phyloP scores from a whole-genome alignment of 2,888 invertebrate genomes.

The Lycophotia porphyrea region DNA sequence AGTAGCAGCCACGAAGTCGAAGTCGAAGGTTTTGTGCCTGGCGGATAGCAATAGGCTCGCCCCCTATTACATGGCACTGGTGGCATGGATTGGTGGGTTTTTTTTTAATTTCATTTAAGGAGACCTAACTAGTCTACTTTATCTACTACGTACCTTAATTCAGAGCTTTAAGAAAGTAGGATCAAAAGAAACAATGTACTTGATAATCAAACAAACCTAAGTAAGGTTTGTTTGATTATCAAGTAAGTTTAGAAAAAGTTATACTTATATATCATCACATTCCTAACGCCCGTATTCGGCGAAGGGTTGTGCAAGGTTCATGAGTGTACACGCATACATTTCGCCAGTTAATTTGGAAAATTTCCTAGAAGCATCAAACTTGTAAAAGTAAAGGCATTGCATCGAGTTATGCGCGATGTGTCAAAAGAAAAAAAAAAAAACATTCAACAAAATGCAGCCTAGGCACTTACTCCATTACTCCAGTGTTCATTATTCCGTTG shows the following conservation, averaged over 20 bases:
- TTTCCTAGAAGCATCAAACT: background rate
- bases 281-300: no score
- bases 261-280: background rate
- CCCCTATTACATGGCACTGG: no score
- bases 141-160: background rate
- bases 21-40: no score
- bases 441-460: slow-evolving; percentile 22
- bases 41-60: no score
- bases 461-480: no score
- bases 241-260: background rate
- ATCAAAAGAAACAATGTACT: background rate
- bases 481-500: slow-evolving; percentile 34
- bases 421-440: slow-evolving; percentile 2
- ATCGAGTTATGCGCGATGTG: background rate
- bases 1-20: no score
- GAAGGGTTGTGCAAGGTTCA: background rate
- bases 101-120: background rate
- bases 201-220: no score
- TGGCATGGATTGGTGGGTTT: background rate
- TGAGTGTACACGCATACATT: background rate
- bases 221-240: background rate
- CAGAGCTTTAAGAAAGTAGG: background rate
- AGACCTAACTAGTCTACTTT: background rate
- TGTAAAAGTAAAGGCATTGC: background rate
- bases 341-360: background rate